Base-by-base conservation (phyloP, 2,113 vertebrate genomes). In the Bostrychus sinensis region DNA sequence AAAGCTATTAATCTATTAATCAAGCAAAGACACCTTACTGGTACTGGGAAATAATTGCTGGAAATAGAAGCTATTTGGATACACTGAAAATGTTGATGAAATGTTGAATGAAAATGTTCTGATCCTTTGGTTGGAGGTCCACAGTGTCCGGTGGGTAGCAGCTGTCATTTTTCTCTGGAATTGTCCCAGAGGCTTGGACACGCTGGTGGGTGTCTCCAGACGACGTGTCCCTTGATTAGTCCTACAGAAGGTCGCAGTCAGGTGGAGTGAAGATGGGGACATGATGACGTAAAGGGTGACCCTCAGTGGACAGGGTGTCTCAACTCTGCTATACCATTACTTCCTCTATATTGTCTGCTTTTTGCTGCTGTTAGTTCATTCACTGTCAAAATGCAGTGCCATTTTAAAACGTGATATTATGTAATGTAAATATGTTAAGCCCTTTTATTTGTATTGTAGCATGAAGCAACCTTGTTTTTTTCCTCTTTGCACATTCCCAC, bases 181-280 rank as follows among this genome's bases (percentile, higher is more conserved):
- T 58, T 10, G 1, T 13, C 22, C 36, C 75, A 60, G 64, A 80
- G 54, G 26, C 36, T 13, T 65, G 56, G 43, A 70, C 58, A 61
- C 12, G 5, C 54, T 58, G 73, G 67, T 53, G 66, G 71, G 70
- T n/a, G 75, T 30, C 46, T 62, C 70, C 50, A 68, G 66, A 75
- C 67, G 22, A 48, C 59, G 55, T 78, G 55, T 62, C 68, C 81
- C 85, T 86, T 84, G 87, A 90, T 86, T 70, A 76, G 81, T 82
- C 60, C 70, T 7, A 25, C 22, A 61, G 69, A 77, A 78, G 77
- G 78, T 80, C 72, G 66, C 61, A 56, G 69, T 62, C 11, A 3
- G 70, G 43, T 2, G 45, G 38, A 34, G 66, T 0, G 1, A n/a
- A n/a, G 62, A 61, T 55, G 25, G 10, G 56, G 3, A 30, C 53